Conservation (phyloP, 2,797 vertebrate genomes). For the Borostomias antarcticus region DNA sequence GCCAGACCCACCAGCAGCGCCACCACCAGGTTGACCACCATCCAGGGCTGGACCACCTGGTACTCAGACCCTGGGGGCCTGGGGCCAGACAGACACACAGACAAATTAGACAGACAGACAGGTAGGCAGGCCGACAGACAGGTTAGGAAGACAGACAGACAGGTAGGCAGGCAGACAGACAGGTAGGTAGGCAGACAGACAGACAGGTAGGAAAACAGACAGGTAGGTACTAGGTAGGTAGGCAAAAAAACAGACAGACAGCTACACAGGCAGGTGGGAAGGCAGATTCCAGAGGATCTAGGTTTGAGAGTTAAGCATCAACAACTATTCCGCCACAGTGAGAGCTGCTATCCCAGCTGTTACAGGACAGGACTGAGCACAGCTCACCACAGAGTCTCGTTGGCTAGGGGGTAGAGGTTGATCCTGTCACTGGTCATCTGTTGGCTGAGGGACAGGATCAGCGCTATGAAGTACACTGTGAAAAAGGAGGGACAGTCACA, state of each 20-base stretch:
- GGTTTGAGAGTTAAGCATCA: background rate
- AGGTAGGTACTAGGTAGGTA: no score
- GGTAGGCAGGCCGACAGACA: no score
- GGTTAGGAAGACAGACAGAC: background rate
- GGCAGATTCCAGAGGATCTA: background rate
- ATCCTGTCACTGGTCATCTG: slow-evolving; percentile 96
- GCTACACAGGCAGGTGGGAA: background rate
- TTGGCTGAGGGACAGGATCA: slow-evolving; percentile 91
- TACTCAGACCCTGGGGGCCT: slow-evolving; percentile 71
- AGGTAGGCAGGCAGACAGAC: background rate
- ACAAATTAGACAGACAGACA: background rate
- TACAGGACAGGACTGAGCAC: background rate
- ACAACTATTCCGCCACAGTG: background rate
- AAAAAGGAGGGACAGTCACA: slow-evolving; percentile 12
- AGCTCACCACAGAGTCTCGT: slow-evolving; percentile 87
- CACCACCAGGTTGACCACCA: slow-evolving; percentile 84
- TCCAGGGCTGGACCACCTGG: slow-evolving; percentile 83
- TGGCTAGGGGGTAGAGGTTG: slow-evolving; percentile 86
- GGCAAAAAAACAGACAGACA: background rate
- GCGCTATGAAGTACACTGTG: slow-evolving; percentile 91
- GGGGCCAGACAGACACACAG: background rate
- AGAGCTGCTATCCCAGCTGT: background rate
- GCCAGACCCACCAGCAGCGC: slow-evolving; percentile 88
- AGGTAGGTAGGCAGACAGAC: background rate
- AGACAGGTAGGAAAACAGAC: background rate